phyloP scores from a whole-genome alignment of 2,888 invertebrate genomes.

The Entomobrya multifasciata region DNA sequence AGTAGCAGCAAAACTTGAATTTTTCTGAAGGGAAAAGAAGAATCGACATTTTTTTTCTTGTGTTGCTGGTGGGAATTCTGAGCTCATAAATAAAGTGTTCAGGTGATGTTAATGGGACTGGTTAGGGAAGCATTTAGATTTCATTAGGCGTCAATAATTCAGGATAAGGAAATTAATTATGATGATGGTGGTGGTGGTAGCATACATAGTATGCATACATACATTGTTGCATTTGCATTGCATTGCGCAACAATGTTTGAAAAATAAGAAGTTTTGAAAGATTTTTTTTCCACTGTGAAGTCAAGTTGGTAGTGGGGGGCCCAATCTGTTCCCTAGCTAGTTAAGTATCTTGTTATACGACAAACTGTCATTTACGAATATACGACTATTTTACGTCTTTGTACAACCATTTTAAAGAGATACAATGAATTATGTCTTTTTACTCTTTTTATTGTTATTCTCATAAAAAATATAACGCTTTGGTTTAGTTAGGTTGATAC shows the following conservation, averaged over 20 bases:
- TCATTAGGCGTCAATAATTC: constrained; percentile 75
- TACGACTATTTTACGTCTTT: constrained; percentile 10
- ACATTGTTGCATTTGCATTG: neutral
- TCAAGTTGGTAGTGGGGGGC: constrained; percentile 68
- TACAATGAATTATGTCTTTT: constrained; percentile 56
- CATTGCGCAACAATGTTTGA: constrained; percentile 28
- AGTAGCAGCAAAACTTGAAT: constrained; percentile 37
- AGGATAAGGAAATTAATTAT: constrained; percentile 69
- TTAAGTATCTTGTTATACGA: constrained; percentile 70
- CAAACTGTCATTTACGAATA: constrained; percentile 63
- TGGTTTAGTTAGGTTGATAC: neutral
- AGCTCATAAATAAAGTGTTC: constrained; percentile 60
- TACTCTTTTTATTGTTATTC: constrained; percentile 24
- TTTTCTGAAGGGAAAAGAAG: constrained; percentile 4
- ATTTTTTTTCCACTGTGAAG: constrained; percentile 13
- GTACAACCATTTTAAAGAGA: constrained; percentile 9
- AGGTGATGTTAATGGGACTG: constrained; percentile 72
- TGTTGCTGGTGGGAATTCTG: constrained; percentile 17
- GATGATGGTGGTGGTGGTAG: constrained; percentile 17
- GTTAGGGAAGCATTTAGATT: constrained; percentile 65
- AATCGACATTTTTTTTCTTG: neutral
- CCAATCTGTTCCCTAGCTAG: constrained; percentile 65
- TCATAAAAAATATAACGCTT: constrained; percentile 15
- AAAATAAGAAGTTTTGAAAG: neutral
- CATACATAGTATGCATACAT: neutral